Conservation (phyloP, 2,888 invertebrate genomes). For the Tipula vernalis region DNA sequence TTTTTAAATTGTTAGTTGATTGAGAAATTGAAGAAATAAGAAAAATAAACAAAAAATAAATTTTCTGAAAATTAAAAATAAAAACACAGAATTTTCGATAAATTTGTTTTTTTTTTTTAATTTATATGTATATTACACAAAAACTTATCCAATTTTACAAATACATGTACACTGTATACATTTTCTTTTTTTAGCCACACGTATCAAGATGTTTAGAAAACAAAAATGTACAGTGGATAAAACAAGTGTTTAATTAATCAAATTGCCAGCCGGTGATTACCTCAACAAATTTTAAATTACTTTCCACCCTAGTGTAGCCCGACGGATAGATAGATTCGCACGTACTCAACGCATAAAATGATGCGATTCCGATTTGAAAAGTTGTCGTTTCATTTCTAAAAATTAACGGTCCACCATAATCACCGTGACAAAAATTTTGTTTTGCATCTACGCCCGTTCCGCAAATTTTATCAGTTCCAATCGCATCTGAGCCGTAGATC, state of each 20-base stretch:
- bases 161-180: not conserved
- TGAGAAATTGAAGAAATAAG: not conserved
- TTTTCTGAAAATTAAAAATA: not conserved
- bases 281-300: not conserved
- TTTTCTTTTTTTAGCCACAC: not conserved
- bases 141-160: not conserved
- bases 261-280: not conserved
- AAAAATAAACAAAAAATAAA: not conserved
- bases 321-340: not conserved
- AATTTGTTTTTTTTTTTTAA: not conserved
- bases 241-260: not conserved
- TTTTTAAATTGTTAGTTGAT: not conserved
- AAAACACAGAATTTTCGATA: not conserved
- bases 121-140: not conserved
- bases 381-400: not conserved
- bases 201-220: not conserved
- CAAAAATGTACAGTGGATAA: not conserved
- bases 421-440: not conserved
- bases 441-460: not conserved
- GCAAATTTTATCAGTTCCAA: not conserved
- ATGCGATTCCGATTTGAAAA: not conserved
- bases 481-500: not conserved
- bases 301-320: not conserved
- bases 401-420: not conserved
- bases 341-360: not conserved